Evolutionary conservation across 2,113 vertebrate genomes (phyloP).

Genomic region (Mustelus asterias): DNA sequence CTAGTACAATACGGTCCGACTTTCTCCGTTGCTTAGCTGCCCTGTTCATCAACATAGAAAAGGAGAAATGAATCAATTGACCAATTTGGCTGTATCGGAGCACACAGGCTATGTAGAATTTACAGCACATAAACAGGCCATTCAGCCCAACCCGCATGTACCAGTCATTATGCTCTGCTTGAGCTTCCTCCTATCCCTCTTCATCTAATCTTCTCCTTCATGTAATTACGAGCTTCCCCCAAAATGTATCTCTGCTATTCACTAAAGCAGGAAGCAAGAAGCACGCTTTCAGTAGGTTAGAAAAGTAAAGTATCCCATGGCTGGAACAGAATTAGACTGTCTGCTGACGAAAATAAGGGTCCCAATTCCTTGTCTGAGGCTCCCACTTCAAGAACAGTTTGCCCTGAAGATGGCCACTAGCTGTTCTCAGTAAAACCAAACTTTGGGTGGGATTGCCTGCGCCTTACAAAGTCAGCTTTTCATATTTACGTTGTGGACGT

Average conservation of each 20-base stretch:
- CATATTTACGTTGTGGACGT: neutral
- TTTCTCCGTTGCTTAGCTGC: conserved; percentile 82
- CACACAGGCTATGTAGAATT: neutral
- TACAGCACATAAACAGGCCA: neutral
- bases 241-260: neutral
- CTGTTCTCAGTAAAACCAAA: neutral
- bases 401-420: conserved; percentile 18
- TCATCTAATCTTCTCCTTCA: neutral
- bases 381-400: neutral
- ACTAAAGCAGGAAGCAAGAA: neutral
- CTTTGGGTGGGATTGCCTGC: neutral
- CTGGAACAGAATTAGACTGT: no score
- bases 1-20: conserved; percentile 83
- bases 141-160: neutral
- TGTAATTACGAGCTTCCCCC: neutral
- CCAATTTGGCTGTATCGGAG: neutral
- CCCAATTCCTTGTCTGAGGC: neutral
- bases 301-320: conserved; percentile 26
- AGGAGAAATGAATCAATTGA: neutral
- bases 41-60: conserved; percentile 51
- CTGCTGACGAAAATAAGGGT: neutral
- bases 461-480: neutral
- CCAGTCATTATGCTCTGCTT: neutral
- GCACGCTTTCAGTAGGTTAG: neutral
- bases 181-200: neutral